These are phyloP conservation scores for Drosophila micromelanica DNA, from an alignment of 1,140 invertebrate genomes.

Conservation along the genomic window DNA sequence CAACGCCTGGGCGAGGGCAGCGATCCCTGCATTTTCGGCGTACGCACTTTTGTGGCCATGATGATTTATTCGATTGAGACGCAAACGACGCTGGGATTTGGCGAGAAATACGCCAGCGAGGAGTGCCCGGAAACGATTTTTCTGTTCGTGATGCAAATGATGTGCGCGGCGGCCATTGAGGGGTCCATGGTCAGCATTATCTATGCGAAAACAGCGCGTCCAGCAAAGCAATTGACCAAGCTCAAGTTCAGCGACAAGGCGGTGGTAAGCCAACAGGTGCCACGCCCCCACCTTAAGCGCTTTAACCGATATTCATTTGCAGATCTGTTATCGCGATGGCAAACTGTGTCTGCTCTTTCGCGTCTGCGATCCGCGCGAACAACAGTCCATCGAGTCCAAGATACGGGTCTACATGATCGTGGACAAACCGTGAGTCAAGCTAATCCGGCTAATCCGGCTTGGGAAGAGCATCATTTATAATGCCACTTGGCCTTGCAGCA, in stretches of 20 bases:
- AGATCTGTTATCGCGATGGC: slow-evolving; percentile 87
- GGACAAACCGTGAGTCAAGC: slow-evolving; percentile 68
- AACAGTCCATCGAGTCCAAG: slow-evolving; percentile 86
- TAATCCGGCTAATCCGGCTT: neutral
- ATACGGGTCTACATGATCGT: slow-evolving; percentile 87
- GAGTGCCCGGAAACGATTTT: slow-evolving; percentile 94
- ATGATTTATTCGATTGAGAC: slow-evolving; percentile 88
- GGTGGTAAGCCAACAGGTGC: slow-evolving; percentile 82
- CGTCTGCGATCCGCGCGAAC: slow-evolving; percentile 86
- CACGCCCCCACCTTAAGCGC: too few species aligned
- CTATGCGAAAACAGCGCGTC: slow-evolving; percentile 87
- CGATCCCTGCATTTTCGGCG: slow-evolving; percentile 85
- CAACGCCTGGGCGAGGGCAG: slow-evolving; percentile 71
- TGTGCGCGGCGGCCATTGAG: slow-evolving; percentile 86
- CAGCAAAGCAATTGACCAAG: slow-evolving; percentile 85
- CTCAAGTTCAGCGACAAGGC: slow-evolving; percentile 87
- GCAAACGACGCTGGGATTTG: slow-evolving; percentile 89
- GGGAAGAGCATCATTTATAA: neutral
- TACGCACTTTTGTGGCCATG: slow-evolving; percentile 86
- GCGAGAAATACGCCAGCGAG: slow-evolving; percentile 91
- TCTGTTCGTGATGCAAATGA: slow-evolving; percentile 87
- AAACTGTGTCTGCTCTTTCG: slow-evolving; percentile 87
- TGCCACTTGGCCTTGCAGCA: slow-evolving; percentile 47
- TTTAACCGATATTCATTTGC: neutral
- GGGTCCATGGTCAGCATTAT: slow-evolving; percentile 87